phyloP scores from a whole-genome alignment of 2,888 invertebrate species.

The Deroplatys truncata region DNA sequence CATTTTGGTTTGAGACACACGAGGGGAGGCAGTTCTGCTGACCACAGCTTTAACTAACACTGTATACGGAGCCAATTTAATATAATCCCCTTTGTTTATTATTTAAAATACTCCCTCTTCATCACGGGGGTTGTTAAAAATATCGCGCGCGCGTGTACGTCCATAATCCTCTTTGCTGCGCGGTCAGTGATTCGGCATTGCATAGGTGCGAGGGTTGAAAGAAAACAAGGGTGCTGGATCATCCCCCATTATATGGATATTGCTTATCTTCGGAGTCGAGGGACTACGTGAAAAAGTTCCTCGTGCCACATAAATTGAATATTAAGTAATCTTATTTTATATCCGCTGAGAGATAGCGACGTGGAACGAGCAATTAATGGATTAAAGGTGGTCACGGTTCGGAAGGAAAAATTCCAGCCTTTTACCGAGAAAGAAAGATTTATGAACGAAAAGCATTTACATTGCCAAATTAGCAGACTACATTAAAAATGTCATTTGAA shows the following conservation, averaged over 20 bases:
- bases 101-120: neutral
- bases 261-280: neutral
- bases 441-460: too few species aligned
- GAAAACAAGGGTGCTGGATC: neutral
- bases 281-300: neutral
- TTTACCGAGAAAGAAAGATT: neutral
- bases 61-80: neutral
- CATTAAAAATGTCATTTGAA: too few species aligned
- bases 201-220: neutral
- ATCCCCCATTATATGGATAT: neutral
- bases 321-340: neutral
- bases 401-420: neutral
- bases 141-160: neutral
- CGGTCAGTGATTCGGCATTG: neutral
- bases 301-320: neutral
- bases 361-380: neutral
- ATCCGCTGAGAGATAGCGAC: neutral
- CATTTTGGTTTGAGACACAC: neutral
- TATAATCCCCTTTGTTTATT: conserved; percentile 14
- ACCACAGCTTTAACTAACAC: neutral
- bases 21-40: neutral
- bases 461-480: too few species aligned
- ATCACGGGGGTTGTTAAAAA: neutral
- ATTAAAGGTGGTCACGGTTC: neutral
- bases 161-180: neutral